A percentile compares a stretch with the other conserved stretches of the same genome.
Conservation (phyloP, 2,797 vertebrate genomes). For the Saxicola maurus region DNA sequence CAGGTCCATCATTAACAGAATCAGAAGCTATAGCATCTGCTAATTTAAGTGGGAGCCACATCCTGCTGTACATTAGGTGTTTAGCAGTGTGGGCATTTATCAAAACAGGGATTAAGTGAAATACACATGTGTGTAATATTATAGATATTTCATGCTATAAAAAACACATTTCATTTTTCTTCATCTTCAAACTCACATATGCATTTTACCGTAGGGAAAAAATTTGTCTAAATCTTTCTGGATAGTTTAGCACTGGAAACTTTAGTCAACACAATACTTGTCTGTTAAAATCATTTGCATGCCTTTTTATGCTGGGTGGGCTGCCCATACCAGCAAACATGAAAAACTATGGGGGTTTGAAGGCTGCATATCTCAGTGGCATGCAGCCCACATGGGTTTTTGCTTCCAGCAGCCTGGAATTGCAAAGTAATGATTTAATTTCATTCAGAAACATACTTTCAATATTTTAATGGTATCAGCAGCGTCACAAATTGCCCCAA, state of each 20-base stretch:
- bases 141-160: slow-evolving; percentile 38
- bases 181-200: slow-evolving; percentile 29
- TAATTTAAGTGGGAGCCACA: slow-evolving; percentile 41
- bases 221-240: slow-evolving; percentile 31
- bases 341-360: neutral
- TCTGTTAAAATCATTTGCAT: slow-evolving; percentile 29
- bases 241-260: slow-evolving; percentile 38
- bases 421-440: neutral
- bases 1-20: slow-evolving; percentile 30
- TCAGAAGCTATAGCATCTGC: slow-evolving; percentile 25
- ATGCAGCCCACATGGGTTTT: neutral
- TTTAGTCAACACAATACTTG: slow-evolving; percentile 5
- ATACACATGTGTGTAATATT: slow-evolving; percentile 4
- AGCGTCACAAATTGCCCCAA: neutral
- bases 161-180: slow-evolving; percentile 39
- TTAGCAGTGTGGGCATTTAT: slow-evolving; percentile 42
- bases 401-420: neutral
- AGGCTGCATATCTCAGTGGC: neutral
- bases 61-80: slow-evolving; percentile 43
- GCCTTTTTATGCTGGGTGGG: slow-evolving; percentile 33
- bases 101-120: slow-evolving; percentile 40
- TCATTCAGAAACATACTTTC: neutral
- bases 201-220: slow-evolving; percentile 40
- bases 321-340: neutral
- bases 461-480: neutral